A percentile compares a stretch with the other conserved stretches of the same genome.
Evolutionary conservation across 2,797 vertebrate species (phyloP).

Genomic region (Odontamblyopus lacepedii): DNA sequence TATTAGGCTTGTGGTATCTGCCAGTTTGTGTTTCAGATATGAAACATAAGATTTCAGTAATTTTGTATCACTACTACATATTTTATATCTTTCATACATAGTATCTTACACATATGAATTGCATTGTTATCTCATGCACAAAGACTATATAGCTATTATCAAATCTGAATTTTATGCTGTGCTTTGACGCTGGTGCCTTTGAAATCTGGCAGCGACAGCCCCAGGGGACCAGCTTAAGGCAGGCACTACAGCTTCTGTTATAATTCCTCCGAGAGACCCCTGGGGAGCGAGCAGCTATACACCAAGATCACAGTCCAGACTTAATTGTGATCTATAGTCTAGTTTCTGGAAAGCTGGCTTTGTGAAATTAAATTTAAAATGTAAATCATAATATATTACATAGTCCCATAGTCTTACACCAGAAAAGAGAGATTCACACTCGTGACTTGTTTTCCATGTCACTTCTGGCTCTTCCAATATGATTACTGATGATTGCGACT

Average conservation of each 20-base stretch:
- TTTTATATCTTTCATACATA: conserved; percentile 6
- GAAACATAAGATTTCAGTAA: not conserved
- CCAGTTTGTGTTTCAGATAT: conserved; percentile 9
- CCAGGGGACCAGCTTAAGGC: conserved; percentile 66
- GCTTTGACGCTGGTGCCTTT: conserved; percentile 45
- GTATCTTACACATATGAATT: conserved; percentile 27
- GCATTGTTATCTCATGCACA: conserved; percentile 19
- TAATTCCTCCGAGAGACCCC: conserved; percentile 63
- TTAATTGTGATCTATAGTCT: conserved; percentile 35
- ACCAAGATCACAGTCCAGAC: conserved; percentile 54
- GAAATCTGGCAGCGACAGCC: conserved; percentile 57
- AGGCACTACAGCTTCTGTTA: conserved; percentile 70
- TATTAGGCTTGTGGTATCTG: not conserved
- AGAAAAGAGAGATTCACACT: too few species aligned
- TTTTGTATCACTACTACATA: not conserved
- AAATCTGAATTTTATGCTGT: conserved; percentile 45
- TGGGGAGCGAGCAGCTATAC: conserved; percentile 50
- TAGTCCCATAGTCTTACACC: not conserved
- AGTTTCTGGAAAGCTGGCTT: conserved; percentile 6
- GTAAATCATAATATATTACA: not conserved
- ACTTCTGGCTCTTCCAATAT: not conserved
- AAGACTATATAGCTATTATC: conserved; percentile 20
- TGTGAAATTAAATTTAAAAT: conserved; percentile 4
- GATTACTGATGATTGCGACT: not conserved
- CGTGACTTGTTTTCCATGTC: not conserved